Percentiles rank a stretch among this genome's conserved stretches.
Conservation (phyloP, 2,888 invertebrate genomes). For the Athalia cordata region DNA sequence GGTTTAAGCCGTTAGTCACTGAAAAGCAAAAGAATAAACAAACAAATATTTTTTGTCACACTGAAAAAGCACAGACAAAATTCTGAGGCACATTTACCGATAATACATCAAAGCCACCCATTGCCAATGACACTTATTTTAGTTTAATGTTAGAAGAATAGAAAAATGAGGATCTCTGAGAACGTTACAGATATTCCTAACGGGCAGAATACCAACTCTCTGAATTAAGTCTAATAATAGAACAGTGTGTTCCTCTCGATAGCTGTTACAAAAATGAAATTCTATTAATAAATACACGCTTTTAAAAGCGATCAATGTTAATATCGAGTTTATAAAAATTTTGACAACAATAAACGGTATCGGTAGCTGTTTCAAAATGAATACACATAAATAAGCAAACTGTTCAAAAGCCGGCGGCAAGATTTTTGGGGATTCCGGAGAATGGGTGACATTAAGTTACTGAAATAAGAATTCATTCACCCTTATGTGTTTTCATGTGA, state of each 20-base stretch:
- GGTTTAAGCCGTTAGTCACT: too few species aligned
- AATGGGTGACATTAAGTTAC: not conserved
- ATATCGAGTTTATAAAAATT: not conserved
- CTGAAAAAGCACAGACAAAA: not conserved
- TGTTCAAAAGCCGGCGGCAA: too few species aligned
- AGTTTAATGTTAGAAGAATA: not conserved
- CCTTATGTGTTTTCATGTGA: slow-evolving; percentile 97
- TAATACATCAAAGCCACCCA: not conserved
- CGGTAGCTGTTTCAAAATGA: too few species aligned
- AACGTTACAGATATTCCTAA: slow-evolving; percentile 6
- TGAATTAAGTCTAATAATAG: slow-evolving; percentile 37
- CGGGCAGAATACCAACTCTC: slow-evolving; percentile 31
- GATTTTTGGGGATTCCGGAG: too few species aligned
- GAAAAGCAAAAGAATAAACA: too few species aligned
- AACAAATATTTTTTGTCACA: not conserved
- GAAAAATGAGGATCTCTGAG: not conserved
- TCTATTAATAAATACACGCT: slow-evolving; percentile 25
- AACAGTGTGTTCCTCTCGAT: slow-evolving; percentile 37
- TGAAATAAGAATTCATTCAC: slow-evolving; percentile 73
- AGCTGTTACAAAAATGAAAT: slow-evolving; percentile 31
- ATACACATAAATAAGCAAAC: too few species aligned
- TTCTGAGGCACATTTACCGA: not conserved
- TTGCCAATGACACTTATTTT: not conserved
- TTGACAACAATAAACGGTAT: not conserved
- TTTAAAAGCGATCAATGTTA: slow-evolving; percentile 2